Evolutionary conservation across 2,888 invertebrate species (phyloP).

Genomic region (Aplocera efformata): DNA sequence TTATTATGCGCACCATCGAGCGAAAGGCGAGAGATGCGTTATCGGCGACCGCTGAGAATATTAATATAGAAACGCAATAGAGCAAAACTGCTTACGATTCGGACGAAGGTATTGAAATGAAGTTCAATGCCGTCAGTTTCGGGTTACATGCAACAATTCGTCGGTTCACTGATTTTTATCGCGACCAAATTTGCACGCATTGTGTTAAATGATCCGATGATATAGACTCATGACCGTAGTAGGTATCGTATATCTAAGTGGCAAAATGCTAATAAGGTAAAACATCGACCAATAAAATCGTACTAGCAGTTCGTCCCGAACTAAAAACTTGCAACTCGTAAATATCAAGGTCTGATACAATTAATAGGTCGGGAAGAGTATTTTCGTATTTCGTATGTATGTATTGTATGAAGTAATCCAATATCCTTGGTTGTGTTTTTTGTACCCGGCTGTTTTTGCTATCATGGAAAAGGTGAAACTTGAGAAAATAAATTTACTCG

Average conservation of each 20-base stretch:
- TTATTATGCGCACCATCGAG: slow-evolving; percentile 57
- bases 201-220: slow-evolving; percentile 60
- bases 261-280: too few species aligned
- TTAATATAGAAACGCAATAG: slow-evolving; percentile 47
- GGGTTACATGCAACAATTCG: slow-evolving; percentile 54
- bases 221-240: slow-evolving; percentile 34
- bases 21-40: slow-evolving; percentile 64
- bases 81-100: slow-evolving; percentile 42
- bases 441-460: too few species aligned
- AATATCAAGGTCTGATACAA: too few species aligned
- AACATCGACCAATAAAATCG: too few species aligned
- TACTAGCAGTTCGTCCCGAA: too few species aligned
- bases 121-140: slow-evolving; percentile 68
- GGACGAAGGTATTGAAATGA: slow-evolving; percentile 47
- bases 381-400: too few species aligned
- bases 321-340: too few species aligned
- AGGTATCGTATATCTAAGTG: slow-evolving; percentile 22
- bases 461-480: too few species aligned
- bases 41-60: slow-evolving; percentile 60
- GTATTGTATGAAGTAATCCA: too few species aligned
- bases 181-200: slow-evolving; percentile 57
- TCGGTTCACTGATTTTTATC: slow-evolving; percentile 56
- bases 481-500: too few species aligned
- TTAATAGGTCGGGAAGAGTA: too few species aligned
- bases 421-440: too few species aligned